Evolutionary conservation across 2,888 invertebrate genomes (phyloP).

Genomic region (Papilio gigon): DNA sequence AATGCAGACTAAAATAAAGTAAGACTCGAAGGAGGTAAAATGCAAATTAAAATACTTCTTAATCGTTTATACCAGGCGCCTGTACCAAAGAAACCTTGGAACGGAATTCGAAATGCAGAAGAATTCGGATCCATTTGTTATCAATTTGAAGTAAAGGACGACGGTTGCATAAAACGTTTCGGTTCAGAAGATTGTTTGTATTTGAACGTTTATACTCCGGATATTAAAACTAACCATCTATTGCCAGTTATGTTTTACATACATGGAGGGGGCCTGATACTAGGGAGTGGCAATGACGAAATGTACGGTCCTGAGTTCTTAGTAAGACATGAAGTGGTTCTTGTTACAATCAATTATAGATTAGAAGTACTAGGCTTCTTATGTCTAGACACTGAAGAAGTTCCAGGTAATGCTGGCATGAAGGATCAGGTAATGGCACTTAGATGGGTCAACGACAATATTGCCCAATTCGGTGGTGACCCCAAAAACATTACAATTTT

Average conservation of each 20-base stretch:
- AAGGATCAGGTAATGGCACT: slow-evolving; percentile 61
- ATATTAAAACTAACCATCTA: slow-evolving; percentile 48
- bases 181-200: slow-evolving; percentile 65
- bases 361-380: slow-evolving; percentile 56
- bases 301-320: slow-evolving; percentile 55
- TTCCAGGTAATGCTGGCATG: slow-evolving; percentile 59
- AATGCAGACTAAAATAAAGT: neutral
- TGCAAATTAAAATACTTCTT: neutral
- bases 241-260: slow-evolving; percentile 61
- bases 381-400: slow-evolving; percentile 53
- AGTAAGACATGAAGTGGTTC: slow-evolving; percentile 51
- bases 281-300: slow-evolving; percentile 53
- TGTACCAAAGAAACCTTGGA: slow-evolving; percentile 54
- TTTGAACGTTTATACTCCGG: slow-evolving; percentile 61
- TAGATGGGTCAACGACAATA: slow-evolving; percentile 56
- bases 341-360: slow-evolving; percentile 59
- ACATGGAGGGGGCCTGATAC: slow-evolving; percentile 53
- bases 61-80: slow-evolving; percentile 51
- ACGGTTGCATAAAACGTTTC: slow-evolving; percentile 3
- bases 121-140: slow-evolving; percentile 48
- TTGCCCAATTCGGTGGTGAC: slow-evolving; percentile 62
- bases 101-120: slow-evolving; percentile 55
- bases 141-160: slow-evolving; percentile 41
- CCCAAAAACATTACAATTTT: slow-evolving; percentile 63
- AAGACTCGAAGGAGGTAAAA: neutral